Evolutionary conservation across 2,888 invertebrate genomes (phyloP).

Genomic region (Erannis defoliaria): DNA sequence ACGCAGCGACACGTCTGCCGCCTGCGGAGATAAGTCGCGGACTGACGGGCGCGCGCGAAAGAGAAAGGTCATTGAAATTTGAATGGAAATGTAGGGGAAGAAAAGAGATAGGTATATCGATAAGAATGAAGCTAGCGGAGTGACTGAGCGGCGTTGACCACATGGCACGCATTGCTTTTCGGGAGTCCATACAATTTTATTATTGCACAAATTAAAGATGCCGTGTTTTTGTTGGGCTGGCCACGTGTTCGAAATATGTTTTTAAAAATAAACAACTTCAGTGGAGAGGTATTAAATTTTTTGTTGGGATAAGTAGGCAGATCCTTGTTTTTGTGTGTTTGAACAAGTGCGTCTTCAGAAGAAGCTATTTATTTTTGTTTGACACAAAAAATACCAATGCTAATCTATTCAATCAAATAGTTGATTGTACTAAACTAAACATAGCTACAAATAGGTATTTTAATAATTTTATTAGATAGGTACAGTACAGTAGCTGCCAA

Average conservation of each 20-base stretch:
- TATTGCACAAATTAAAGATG: constrained; percentile 78
- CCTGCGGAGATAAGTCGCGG: constrained; percentile 53
- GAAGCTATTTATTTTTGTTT: background rate
- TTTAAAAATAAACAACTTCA: constrained; percentile 57
- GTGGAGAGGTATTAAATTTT: constrained; percentile 42
- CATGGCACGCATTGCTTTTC: constrained; percentile 78
- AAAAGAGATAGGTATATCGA: constrained; percentile 59
- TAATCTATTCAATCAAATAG: too few species aligned
- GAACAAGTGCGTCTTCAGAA: constrained; percentile 34
- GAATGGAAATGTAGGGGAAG: constrained; percentile 53
- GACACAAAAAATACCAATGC: background rate
- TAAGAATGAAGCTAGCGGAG: constrained; percentile 71
- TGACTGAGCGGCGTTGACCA: constrained; percentile 77
- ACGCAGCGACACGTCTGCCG: constrained; percentile 53
- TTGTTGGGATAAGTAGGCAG: constrained; percentile 42
- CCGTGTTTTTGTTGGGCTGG: constrained; percentile 74
- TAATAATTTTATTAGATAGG: too few species aligned
- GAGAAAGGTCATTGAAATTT: constrained; percentile 66
- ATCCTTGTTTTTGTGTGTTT: constrained; percentile 44
- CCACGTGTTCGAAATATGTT: constrained; percentile 73
- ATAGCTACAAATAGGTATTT: too few species aligned
- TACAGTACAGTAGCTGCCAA: too few species aligned
- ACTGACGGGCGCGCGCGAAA: constrained; percentile 71
- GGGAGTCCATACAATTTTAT: constrained; percentile 56
- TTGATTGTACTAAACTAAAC: too few species aligned